Conservation (phyloP, 2,113 vertebrate species). For the Cathartes aura region DNA sequence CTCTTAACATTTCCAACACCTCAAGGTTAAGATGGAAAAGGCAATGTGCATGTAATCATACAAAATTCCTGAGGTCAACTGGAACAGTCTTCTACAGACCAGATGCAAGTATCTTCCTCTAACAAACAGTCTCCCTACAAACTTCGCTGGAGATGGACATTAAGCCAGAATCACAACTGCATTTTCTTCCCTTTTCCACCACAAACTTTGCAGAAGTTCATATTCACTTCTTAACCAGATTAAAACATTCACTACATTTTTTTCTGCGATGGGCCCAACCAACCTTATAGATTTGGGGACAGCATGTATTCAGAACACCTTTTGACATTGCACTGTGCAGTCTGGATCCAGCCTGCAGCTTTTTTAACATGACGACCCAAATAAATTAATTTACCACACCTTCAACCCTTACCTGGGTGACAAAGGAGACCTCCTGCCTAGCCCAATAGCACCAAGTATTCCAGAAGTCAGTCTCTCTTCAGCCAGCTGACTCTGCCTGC, state of each 20-base stretch:
- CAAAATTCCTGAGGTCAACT: background rate
- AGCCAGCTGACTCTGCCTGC: slow-evolving; percentile 83
- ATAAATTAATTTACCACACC: background rate
- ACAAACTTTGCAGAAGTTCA: background rate
- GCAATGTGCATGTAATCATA: background rate
- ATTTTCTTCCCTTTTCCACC: background rate
- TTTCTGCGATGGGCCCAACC: background rate
- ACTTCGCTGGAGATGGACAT: background rate
- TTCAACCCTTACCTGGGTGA: slow-evolving; percentile 84
- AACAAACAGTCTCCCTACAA: background rate
- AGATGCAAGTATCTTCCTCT: background rate
- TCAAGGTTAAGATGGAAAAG: background rate
- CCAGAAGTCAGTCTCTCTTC: slow-evolving; percentile 91
- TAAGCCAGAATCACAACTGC: background rate
- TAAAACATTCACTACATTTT: background rate
- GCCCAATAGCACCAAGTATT: slow-evolving; percentile 90
- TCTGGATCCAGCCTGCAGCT: background rate
- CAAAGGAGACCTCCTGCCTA: slow-evolving; percentile 91
- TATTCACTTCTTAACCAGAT: background rate
- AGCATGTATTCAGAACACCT: background rate
- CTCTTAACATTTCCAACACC: background rate
- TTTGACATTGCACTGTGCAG: background rate
- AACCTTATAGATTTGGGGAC: accelerated
- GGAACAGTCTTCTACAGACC: background rate
- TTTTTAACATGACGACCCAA: background rate